Evolutionary conservation across 2,797 vertebrate species (phyloP), one percentile per base, ranked within the genome.

Genomic region (Gymnodraco acuticeps): DNA sequence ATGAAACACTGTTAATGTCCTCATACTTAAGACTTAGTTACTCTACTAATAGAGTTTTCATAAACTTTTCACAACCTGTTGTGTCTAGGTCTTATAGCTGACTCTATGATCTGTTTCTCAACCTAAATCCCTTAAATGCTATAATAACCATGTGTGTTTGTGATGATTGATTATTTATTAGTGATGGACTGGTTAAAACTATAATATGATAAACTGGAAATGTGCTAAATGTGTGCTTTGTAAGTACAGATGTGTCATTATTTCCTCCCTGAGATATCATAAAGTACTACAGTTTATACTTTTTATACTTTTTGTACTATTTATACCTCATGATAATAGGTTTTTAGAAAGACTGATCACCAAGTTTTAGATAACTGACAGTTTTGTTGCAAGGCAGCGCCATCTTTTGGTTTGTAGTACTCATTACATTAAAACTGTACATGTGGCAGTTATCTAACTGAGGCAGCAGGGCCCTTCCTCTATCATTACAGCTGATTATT

Each of bases 321-420:
- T 8, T 6, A 38, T 38, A 38, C 1, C 33, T 38, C 33, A 55
- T 31, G 1, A 31, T 13, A 69, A 42, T 4, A 60, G 8, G 0
- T 61, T 27, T 27, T 38, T 45, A 13, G 43, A 45, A 27, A 43
- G 3, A 42, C 19, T 12, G 56, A 19, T 50, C 4, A n/a, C 0
- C 15, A 62, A 33, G 33, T 8, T 13, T 54, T 5, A 72, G 9
- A 10, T 3, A 3, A n/a, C 14, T 50, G 19, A 41, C 19, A 48
- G 2, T 65, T 83, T 64, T 81, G 70, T 86, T 84, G 70, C 64
- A 68, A 51, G 77, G 81, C 70, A 78, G 81, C 90, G 9, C 91
- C 90, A 93, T 90, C 94, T 91, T 60, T 58, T 92, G 94, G 91
- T 68, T 5, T 1, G 0, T 27, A 63, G 0, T 31, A 5, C 45